Evolutionary conservation across 1,140 invertebrate genomes (phyloP).

Genomic region (Drosophila guanche): DNA sequence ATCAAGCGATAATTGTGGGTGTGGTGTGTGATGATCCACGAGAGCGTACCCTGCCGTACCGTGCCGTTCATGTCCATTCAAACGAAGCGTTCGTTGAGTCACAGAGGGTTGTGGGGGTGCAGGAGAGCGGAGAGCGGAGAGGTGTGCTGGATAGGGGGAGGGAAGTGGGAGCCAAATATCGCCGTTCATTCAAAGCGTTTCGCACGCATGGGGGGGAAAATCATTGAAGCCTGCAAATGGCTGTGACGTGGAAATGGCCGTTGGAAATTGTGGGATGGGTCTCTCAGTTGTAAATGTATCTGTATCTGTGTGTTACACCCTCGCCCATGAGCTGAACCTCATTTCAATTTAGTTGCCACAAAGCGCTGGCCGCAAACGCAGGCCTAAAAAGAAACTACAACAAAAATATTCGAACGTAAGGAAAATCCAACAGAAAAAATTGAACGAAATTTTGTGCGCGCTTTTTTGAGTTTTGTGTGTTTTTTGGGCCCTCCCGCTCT

Average conservation of each 20-base stretch:
- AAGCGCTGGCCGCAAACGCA: slow-evolving; percentile 75
- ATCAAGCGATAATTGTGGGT: slow-evolving; percentile 58
- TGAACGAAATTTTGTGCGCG: slow-evolving; percentile 60
- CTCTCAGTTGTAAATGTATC: slow-evolving; percentile 14
- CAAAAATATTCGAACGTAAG: not conserved
- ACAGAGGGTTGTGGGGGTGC: slow-evolving; percentile 14
- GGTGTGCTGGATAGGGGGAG: not conserved
- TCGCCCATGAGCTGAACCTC: slow-evolving; percentile 40
- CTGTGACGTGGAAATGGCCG: slow-evolving; percentile 10
- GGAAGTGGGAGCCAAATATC: slow-evolving; percentile 36
- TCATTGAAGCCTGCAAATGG: slow-evolving; percentile 73
- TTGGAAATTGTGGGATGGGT: slow-evolving; percentile 6
- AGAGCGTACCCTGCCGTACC: slow-evolving; percentile 34
- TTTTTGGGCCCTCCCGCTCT: slow-evolving; percentile 50
- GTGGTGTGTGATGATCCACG: slow-evolving; percentile 52
- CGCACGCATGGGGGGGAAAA: slow-evolving; percentile 73
- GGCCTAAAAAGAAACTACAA: slow-evolving; percentile 3
- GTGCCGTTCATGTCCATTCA: slow-evolving; percentile 41
- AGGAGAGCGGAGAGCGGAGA: slow-evolving; percentile 14
- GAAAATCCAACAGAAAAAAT: slow-evolving; percentile 3
- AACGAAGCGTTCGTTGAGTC: slow-evolving; percentile 48
- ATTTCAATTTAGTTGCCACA: slow-evolving; percentile 79
- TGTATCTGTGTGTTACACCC: slow-evolving; percentile 59
- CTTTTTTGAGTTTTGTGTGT: slow-evolving; percentile 74
- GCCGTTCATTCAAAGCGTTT: slow-evolving; percentile 48